Conservation (phyloP, 2,888 invertebrate species). For the Keiferia lycopersicella region DNA sequence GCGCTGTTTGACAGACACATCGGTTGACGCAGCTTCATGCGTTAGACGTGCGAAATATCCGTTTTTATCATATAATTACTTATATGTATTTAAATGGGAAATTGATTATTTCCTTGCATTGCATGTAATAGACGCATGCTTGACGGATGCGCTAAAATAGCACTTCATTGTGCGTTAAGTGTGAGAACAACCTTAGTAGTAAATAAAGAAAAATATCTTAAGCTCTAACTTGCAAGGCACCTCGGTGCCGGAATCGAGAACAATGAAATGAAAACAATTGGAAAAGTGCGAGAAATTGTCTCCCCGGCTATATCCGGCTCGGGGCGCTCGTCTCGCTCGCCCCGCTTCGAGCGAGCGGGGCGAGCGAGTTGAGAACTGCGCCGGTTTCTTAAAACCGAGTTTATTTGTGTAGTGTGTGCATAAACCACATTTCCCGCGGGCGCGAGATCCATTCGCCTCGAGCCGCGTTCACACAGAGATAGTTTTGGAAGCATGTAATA, state of each 20-base stretch:
- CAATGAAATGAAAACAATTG: constrained; percentile 25
- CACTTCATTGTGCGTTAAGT: no score
- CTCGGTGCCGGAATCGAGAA: neutral
- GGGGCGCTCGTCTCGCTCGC: constrained; percentile 13
- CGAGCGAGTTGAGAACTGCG: constrained; percentile 35
- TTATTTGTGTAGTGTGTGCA: constrained; percentile 54
- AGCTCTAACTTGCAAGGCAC: neutral
- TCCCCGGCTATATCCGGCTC: constrained; percentile 13
- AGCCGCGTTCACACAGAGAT: constrained; percentile 1
- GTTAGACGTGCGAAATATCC: no score
- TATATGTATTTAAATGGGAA: no score
- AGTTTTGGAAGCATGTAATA: neutral
- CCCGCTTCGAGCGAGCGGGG: constrained; percentile 36
- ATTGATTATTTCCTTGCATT: no score
- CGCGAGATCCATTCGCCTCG: constrained; percentile 29
- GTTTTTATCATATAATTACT: no score
- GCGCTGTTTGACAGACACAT: no score
- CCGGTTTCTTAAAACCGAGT: constrained; percentile 53
- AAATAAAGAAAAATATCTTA: neutral
- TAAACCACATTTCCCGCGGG: constrained; percentile 56
- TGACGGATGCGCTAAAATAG: no score
- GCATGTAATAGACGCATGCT: no score
- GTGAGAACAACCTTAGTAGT: no score
- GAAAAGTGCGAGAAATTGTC: constrained; percentile 29
- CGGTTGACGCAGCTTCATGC: no score